phyloP scores from a whole-genome alignment of 2,113 vertebrate species.

The Spea multiplicata region DNA sequence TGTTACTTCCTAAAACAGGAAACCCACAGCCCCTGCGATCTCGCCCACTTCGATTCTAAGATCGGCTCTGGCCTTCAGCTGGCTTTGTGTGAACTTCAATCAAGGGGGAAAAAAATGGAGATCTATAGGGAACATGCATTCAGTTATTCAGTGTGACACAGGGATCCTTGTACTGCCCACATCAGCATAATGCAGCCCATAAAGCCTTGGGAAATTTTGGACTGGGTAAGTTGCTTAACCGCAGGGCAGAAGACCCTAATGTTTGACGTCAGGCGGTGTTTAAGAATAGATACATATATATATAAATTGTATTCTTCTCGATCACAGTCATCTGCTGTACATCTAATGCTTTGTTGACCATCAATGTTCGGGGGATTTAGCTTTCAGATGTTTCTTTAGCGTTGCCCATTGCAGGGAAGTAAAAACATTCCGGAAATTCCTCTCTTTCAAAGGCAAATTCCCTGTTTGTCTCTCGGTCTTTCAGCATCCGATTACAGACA shows the following conservation, averaged over 20 bases:
- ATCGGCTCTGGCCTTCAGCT: constrained; percentile 48
- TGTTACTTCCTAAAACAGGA: constrained; percentile 68
- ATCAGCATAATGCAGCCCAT: constrained; percentile 54
- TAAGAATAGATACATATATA: background rate
- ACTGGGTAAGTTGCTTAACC: constrained; percentile 57
- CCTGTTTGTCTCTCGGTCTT: background rate
- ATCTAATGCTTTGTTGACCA: background rate
- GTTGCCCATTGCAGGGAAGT: background rate
- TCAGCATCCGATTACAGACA: background rate
- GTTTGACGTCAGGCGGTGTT: background rate
- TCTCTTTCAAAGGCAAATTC: background rate
- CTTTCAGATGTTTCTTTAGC: background rate
- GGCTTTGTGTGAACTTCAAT: constrained; percentile 54
- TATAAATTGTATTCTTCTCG: background rate
- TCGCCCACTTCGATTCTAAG: constrained; percentile 52
- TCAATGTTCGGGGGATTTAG: background rate
- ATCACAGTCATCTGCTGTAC: background rate
- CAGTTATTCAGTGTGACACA: constrained; percentile 51
- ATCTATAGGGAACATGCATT: constrained; percentile 49
- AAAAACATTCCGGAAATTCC: constrained; percentile 22
- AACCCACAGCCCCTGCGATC: constrained; percentile 59
- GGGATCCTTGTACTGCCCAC: constrained; percentile 49
- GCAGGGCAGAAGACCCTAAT: background rate
- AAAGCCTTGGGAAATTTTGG: constrained; percentile 57
- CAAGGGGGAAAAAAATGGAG: constrained; percentile 55